A percentile compares a stretch with the other conserved stretches of the same genome.
Evolutionary conservation across 2,888 invertebrate genomes (phyloP).

Genomic region (Yponomeuta sedellus): DNA sequence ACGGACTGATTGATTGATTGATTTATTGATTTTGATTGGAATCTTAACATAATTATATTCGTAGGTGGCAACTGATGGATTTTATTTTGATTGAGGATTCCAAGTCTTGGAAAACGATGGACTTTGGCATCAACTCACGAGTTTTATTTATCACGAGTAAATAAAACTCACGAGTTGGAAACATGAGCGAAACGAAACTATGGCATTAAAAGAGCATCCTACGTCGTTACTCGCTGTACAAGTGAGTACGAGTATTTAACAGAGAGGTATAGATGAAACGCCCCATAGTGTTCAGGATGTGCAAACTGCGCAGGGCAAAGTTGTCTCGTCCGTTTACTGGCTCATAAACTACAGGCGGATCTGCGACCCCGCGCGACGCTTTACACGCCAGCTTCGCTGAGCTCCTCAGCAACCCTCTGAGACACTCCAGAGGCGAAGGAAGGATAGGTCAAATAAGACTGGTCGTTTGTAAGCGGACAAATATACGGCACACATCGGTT

Average conservation of each 20-base stretch:
- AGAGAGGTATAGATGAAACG: background rate
- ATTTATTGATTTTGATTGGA: no score
- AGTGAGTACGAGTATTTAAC: background rate
- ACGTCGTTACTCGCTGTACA: background rate
- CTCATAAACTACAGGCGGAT: constrained; percentile 6
- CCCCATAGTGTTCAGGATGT: background rate
- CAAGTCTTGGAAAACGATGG: no score
- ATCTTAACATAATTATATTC: no score
- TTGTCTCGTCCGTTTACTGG: constrained; percentile 9
- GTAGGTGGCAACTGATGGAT: no score
- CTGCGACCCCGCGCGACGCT: background rate
- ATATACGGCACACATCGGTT: background rate
- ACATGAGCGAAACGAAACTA: background rate
- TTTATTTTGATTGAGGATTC: no score
- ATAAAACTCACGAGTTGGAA: no score
- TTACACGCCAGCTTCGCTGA: background rate
- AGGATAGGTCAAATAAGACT: background rate
- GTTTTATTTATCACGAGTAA: no score
- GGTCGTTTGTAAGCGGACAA: background rate
- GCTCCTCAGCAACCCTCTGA: background rate
- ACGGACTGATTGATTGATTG: no score
- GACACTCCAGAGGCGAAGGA: background rate
- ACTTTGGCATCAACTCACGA: no score
- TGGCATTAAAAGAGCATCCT: background rate
- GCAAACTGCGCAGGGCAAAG: background rate